Evolutionary conservation across 2,113 vertebrate species (phyloP).

Genomic region (Colinus virginianus): DNA sequence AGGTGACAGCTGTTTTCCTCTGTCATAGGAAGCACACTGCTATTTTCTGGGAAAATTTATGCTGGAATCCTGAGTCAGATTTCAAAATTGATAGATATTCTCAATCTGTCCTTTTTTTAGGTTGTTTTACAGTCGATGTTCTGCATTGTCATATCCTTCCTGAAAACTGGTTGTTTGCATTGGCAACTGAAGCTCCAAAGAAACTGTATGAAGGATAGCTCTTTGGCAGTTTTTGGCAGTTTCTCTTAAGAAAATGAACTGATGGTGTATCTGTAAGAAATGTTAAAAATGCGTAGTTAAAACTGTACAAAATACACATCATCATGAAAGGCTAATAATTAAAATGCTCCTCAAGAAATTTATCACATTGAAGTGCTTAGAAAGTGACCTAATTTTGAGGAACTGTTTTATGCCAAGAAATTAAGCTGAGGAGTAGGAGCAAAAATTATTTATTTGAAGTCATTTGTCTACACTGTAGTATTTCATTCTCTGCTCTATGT

Average conservation of each 20-base stretch:
- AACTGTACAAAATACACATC: neutral
- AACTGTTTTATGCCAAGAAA: neutral
- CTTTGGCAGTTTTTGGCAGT: neutral
- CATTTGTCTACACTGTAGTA: neutral
- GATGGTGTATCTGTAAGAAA: neutral
- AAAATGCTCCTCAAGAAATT: neutral
- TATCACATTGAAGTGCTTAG: neutral
- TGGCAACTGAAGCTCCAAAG: neutral
- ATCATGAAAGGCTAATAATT: neutral
- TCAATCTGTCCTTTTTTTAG: conserved; percentile 29
- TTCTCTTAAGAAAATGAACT: neutral
- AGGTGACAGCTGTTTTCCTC: neutral
- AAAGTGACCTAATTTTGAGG: neutral
- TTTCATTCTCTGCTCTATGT: neutral
- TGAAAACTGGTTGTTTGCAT: conserved; percentile 12
- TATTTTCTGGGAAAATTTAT: neutral
- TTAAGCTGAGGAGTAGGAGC: neutral
- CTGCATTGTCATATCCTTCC: neutral
- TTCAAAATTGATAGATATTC: conserved; percentile 1
- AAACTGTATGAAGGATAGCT: neutral
- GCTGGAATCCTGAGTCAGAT: neutral
- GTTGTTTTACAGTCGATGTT: conserved; percentile 6
- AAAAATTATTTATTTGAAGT: neutral
- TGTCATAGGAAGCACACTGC: neutral
- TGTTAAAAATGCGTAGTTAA: neutral